Evolutionary conservation across 2,797 vertebrate species (phyloP), one percentile per base, ranked within the genome.

Genomic region (Natrix natrix): DNA sequence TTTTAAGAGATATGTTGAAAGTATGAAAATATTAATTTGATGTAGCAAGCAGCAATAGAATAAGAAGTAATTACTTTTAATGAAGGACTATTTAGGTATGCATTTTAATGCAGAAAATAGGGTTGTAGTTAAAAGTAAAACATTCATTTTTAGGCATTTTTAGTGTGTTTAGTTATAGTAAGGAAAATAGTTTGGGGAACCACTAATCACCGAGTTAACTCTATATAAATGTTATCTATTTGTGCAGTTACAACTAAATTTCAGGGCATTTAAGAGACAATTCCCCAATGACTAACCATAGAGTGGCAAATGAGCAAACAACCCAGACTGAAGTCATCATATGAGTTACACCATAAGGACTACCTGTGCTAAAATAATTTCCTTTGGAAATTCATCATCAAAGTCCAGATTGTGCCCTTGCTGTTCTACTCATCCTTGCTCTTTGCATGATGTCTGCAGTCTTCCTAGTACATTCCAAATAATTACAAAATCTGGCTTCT

Each of bases 81-180:
- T 92, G 66, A 93, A 93, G 11, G 0, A 16, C n/a, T 66, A 3
- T 55, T 59, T 78, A 43, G 88, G n/a, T 86, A 26, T 88, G 56
- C 14, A 88, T 91, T 24, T 87, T n/a, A 90, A 17, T 69, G 12
- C 26, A 92, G 16, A 52, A 24, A 26, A 5, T 20, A 6, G 4
- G 59, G 63, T 89, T 94, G 88, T 24, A 2, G 24, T 60, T 61
- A 69, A 94, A 94, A 90, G 87, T 28, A 57, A 48, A 63, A 28
- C 57, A 59, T 28, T 94, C 87, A 89, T 78, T 55, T 60, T 61
- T 61, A 8, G 26, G 1, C 22, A 16, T 89, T 48, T 20, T 69
- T 60, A 22, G 8, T 55, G 2, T n/a, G 24, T 48, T 87, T 78
- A 59, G 52, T 22, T 43, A 57, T 52, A 54, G 48, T 54, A 90